Percentiles rank a stretch among this genome's conserved stretches.
Evolutionary conservation across 2,113 vertebrate species (phyloP).

Genomic region (Ovis canadensis): DNA sequence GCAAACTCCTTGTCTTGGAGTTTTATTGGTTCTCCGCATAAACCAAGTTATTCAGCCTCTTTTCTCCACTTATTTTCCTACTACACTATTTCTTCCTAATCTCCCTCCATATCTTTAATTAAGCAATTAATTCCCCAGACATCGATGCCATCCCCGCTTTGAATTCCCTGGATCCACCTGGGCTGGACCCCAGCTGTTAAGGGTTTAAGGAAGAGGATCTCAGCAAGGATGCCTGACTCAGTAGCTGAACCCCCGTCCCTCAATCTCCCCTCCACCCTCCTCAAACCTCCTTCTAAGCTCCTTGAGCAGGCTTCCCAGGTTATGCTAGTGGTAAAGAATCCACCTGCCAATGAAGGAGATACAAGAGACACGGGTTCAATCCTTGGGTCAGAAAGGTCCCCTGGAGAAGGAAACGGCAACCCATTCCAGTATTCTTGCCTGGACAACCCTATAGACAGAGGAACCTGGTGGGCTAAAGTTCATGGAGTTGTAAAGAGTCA

Average conservation of each 20-base stretch:
- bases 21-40: no score
- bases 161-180: no score
- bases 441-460: neutral
- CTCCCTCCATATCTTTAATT: no score
- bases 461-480: neutral
- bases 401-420: neutral
- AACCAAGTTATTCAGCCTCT: no score
- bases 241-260: neutral
- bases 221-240: neutral
- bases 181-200: neutral
- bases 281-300: neutral
- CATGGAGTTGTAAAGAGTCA: neutral
- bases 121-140: no score
- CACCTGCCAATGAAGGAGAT: neutral
- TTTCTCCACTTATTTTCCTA: no score
- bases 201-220: neutral
- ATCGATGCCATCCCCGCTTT: accelerated
- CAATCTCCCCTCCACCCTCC: neutral
- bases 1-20: no score
- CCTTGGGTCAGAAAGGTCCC: neutral
- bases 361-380: neutral
- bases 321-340: neutral
- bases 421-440: neutral
- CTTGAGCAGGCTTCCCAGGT: neutral
- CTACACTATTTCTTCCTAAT: no score